A percentile compares a stretch with the other conserved stretches of the same genome.
Conservation (phyloP, 2,888 invertebrate species). For the Epiperipatus broadwayi region DNA sequence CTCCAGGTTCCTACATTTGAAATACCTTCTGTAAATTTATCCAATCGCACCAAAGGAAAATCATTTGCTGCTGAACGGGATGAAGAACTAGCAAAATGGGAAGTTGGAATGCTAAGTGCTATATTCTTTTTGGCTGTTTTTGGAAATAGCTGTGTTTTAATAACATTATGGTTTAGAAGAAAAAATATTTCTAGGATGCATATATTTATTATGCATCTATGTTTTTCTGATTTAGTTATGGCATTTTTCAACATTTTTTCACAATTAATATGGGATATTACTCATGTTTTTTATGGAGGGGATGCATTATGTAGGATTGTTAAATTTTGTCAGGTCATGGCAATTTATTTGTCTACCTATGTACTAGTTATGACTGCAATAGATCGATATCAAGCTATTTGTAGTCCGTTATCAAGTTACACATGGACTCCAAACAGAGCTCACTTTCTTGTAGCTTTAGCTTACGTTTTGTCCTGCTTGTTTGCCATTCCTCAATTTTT, state of each 20-base stretch:
- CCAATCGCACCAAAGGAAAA: too few relatives aligned
- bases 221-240: conserved; percentile 46
- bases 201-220: conserved; percentile 48
- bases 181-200: conserved; percentile 45
- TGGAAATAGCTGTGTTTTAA: conserved; percentile 41
- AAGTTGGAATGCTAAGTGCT: conserved; percentile 37
- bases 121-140: conserved; percentile 41
- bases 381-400: conserved; percentile 32
- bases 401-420: conserved; percentile 42
- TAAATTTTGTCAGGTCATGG: conserved; percentile 43
- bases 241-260: conserved; percentile 48
- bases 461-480: conserved; percentile 30
- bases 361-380: conserved; percentile 28
- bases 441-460: conserved; percentile 28
- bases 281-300: conserved; percentile 33
- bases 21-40: too few relatives aligned
- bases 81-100: conserved; percentile 39
- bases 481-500: conserved; percentile 31
- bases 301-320: conserved; percentile 39
- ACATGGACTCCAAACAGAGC: conserved; percentile 24
- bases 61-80: too few relatives aligned
- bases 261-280: conserved; percentile 46
- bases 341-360: conserved; percentile 44
- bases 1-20: too few relatives aligned
- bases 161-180: conserved; percentile 38